Evolutionary conservation across 2,797 vertebrate genomes (phyloP).

Genomic region (Gambelia wislizenii): DNA sequence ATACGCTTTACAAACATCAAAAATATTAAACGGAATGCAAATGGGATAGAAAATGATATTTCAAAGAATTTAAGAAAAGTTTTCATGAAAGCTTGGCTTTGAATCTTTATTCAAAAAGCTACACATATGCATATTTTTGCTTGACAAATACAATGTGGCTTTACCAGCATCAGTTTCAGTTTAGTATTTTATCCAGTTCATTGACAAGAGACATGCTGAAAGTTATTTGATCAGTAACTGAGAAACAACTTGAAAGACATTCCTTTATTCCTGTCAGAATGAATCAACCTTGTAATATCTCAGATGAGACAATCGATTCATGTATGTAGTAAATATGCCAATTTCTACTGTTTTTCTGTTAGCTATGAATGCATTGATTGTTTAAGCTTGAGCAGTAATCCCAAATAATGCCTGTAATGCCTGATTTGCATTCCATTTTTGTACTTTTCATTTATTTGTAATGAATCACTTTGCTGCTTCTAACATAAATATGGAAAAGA

Average conservation of each 20-base stretch:
- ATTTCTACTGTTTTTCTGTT: conserved; percentile 17
- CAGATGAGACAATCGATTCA: conserved; percentile 35
- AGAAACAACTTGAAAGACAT: conserved; percentile 21
- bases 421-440: conserved; percentile 7
- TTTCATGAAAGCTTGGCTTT: conserved; percentile 9
- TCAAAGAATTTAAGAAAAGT: neutral
- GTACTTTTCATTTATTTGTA: conserved; percentile 35
- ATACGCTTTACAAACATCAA: neutral
- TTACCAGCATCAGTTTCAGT: neutral
- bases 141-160: neutral
- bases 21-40: neutral
- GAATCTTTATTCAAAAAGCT: conserved; percentile 4
- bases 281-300: conserved; percentile 37
- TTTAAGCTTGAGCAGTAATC: conserved; percentile 34
- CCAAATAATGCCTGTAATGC: conserved; percentile 1
- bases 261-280: conserved; percentile 32
- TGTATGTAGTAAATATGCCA: neutral
- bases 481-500: conserved; percentile 30
- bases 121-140: neutral
- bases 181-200: conserved; percentile 36
- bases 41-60: neutral
- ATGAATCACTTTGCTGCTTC: conserved; percentile 19
- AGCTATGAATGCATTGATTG: conserved; percentile 5
- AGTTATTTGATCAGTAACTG: conserved; percentile 25
- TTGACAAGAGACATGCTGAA: neutral